Evolutionary conservation across 2,797 vertebrate genomes (phyloP), one percentile per base, ranked within the genome.

Genomic region (Helostoma temminkii): DNA sequence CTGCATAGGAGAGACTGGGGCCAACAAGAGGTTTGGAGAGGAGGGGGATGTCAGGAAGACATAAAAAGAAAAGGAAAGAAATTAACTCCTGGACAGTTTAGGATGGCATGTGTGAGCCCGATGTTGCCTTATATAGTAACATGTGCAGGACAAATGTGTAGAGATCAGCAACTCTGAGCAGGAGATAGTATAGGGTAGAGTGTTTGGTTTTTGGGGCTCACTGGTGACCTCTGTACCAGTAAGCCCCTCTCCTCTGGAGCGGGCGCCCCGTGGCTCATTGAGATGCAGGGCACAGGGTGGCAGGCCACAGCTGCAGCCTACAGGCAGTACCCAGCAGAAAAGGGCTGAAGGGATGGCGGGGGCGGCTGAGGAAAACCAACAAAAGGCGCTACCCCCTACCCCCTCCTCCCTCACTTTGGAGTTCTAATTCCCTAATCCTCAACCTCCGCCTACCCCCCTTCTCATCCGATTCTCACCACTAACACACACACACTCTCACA

Each of bases 251-350:
- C 90, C 80, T 89, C 80, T 88, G 88, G 74, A 71, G 82, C 47
- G 59, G 91, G 76, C 88, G 88, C 78, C 78, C 58, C 54, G 73
- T 19, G 66, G 88, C 93, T 96, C 94, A 94, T 96, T 96, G 92
- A 93, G 91, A 96, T 96, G 93, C 96, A 87, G 93, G 93, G 93
- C 92, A 92, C 91, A 86, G 92, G 91, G 87, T 55, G 76, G 81
- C 89, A 84, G 91, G 93, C 89, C 79, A 90, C 95, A 96, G 96
- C 96, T 97, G 96, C 94, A 95, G 84, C 91, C 94, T 94, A 90
- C 89, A 91, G 89, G 87, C 91, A 90, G 87, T 85, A 75, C 87
- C 80, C 85, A 88, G 90, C 86, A 93, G 92, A 92, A 93, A 92
- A 89, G 93, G 87, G 93, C 94, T 85, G 78, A 90, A 82, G 90